A percentile compares a stretch with the other conserved stretches of the same genome.
These are phyloP conservation scores for Ambastaia sidthimunki DNA, from an alignment of 2,797 vertebrate species.

Conservation along the genomic window DNA sequence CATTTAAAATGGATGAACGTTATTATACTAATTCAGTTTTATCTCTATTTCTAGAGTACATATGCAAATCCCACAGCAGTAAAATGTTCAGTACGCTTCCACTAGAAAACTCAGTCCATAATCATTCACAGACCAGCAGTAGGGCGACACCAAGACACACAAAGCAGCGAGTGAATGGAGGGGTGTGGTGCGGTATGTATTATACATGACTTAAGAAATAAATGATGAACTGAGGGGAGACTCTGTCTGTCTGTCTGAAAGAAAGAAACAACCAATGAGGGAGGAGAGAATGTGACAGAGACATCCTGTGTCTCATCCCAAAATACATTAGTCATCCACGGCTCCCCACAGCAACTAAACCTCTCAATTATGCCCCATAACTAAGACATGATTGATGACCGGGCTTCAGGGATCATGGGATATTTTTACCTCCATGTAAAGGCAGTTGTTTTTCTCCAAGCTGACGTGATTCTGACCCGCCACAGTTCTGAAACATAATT, in stretches of 20 bases:
- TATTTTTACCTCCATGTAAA: slow-evolving; percentile 41
- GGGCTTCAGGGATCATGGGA: slow-evolving; percentile 23
- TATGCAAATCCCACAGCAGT: background rate
- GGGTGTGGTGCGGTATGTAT: slow-evolving; percentile 19
- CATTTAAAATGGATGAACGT: no score
- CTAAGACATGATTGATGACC: slow-evolving; percentile 44
- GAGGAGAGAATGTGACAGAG: slow-evolving; percentile 6
- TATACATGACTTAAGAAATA: slow-evolving; percentile 52
- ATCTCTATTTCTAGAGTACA: background rate
- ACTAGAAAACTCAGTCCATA: background rate
- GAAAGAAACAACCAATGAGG: background rate
- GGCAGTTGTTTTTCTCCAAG: slow-evolving; percentile 16
- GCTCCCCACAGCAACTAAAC: slow-evolving; percentile 34
- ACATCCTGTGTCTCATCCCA: slow-evolving; percentile 24
- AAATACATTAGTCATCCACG: slow-evolving; percentile 28
- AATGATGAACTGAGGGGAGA: slow-evolving; percentile 22
- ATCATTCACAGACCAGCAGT: background rate
- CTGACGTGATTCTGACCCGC: background rate
- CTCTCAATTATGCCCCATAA: slow-evolving; percentile 27
- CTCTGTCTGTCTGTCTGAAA: background rate
- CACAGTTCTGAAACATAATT: background rate
- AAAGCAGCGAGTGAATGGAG: slow-evolving; percentile 6
- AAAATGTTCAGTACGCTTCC: background rate
- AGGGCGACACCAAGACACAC: background rate
- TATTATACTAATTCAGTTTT: background rate